Evolutionary conservation across 2,113 vertebrate genomes (phyloP).

Genomic region (Urocitellus parryii): DNA sequence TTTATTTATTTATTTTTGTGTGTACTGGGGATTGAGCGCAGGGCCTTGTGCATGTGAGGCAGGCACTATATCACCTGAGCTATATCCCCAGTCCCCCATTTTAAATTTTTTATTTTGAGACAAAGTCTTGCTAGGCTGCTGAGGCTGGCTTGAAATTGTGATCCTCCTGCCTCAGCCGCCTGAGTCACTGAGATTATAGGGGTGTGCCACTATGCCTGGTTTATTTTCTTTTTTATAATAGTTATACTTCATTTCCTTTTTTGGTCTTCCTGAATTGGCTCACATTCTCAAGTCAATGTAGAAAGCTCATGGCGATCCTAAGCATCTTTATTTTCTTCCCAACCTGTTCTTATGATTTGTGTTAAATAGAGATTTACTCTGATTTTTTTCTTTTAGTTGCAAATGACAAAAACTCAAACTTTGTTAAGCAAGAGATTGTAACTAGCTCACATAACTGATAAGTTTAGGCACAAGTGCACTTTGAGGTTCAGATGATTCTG

Average conservation of each 20-base stretch:
- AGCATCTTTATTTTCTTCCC: neutral
- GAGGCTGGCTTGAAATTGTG: no score
- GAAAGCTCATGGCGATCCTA: neutral
- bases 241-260: neutral
- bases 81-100: no score
- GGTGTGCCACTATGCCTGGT: no score
- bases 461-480: neutral
- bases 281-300: neutral
- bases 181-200: no score
- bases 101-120: no score
- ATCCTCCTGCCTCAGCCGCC: no score
- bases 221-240: neutral
- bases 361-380: neutral
- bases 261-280: neutral
- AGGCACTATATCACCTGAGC: no score
- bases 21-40: no score
- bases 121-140: no score
- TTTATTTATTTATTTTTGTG: no score
- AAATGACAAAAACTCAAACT: conserved; percentile 34
- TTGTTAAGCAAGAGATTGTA: neutral
- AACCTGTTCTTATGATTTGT: neutral
- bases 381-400: neutral
- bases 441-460: neutral
- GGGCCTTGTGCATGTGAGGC: no score
- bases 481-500: neutral